Conservation (phyloP, 2,888 invertebrate genomes). For the Bellardia pandia region DNA sequence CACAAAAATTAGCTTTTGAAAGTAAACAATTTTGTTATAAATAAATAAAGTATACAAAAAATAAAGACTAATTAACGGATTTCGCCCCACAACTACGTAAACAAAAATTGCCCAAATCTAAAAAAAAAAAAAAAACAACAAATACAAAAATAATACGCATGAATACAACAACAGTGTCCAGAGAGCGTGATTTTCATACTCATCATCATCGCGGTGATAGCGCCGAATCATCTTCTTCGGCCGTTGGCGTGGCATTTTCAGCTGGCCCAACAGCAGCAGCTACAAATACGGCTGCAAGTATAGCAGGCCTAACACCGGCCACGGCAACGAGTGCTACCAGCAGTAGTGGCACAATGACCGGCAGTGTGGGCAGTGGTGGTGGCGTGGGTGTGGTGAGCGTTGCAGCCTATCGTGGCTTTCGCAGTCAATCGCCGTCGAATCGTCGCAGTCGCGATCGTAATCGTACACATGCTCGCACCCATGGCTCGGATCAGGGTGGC, state of each 20-base stretch:
- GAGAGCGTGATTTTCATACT: conserved; percentile 80
- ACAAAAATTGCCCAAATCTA: conserved; percentile 25
- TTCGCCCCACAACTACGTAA: conserved; percentile 8
- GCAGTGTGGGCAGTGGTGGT: conserved; percentile 77
- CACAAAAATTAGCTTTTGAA: conserved; percentile 25
- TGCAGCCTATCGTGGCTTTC: conserved; percentile 80
- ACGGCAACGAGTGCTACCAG: conserved; percentile 69
- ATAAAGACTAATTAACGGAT: conserved; percentile 54
- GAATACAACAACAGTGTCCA: conserved; percentile 81
- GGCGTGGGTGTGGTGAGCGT: conserved; percentile 73
- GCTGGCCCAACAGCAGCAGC: conserved; percentile 65
- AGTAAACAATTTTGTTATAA: conserved; percentile 28
- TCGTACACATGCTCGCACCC: conserved; percentile 80
- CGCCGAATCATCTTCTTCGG: conserved; percentile 76
- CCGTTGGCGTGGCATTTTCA: conserved; percentile 76
- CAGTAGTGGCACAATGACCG: conserved; percentile 75
- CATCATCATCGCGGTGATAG: conserved; percentile 75
- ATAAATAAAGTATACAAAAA: conserved; percentile 11
- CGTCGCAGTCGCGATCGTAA: conserved; percentile 83
- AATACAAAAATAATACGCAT: conserved; percentile 56
- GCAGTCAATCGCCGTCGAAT: conserved; percentile 84
- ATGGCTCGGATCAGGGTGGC: conserved; percentile 83
- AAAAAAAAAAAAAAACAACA: conserved; percentile 38
- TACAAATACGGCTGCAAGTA: conserved; percentile 61
- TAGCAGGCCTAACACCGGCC: conserved; percentile 74